phyloP scores from a whole-genome alignment of 2,113 vertebrate genomes.

The Synchiropus splendidus region DNA sequence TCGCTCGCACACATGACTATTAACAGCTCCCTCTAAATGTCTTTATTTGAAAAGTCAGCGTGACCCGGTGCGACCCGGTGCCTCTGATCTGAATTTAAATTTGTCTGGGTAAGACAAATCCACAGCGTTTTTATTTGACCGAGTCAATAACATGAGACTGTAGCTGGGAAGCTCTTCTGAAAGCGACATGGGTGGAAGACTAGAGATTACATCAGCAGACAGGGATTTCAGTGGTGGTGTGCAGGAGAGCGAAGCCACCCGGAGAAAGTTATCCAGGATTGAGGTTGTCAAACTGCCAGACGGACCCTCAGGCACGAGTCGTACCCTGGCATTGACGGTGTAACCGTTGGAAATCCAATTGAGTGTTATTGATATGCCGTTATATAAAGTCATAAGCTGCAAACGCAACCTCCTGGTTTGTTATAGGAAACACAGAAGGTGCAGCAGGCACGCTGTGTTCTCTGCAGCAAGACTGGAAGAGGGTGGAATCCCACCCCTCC shows the following conservation, averaged over 20 bases:
- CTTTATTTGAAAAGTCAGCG: slow-evolving; percentile 44
- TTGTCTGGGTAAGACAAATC: slow-evolving; percentile 17
- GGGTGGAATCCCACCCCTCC: slow-evolving; percentile 23
- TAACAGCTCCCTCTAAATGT: slow-evolving; percentile 22
- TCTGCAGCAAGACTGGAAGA: slow-evolving; percentile 22
- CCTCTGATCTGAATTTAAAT: slow-evolving; percentile 19
- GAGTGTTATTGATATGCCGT: slow-evolving; percentile 32
- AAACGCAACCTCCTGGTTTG: slow-evolving; percentile 13
- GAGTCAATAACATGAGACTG: slow-evolving; percentile 19
- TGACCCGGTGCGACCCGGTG: slow-evolving; percentile 17
- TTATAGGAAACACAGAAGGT: slow-evolving; percentile 44
- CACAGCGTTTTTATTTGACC: slow-evolving; percentile 12
- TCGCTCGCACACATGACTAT: no score
- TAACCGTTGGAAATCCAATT: slow-evolving; percentile 29
- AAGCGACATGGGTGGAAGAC: slow-evolving; percentile 46
- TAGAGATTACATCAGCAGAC: slow-evolving; percentile 53
- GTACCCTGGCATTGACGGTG: slow-evolving; percentile 17
- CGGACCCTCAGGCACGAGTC: slow-evolving; percentile 30
- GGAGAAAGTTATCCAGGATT: slow-evolving; percentile 59
- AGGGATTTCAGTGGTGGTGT: slow-evolving; percentile 37
- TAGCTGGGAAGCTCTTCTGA: slow-evolving; percentile 40
- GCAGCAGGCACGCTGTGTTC: slow-evolving; percentile 44
- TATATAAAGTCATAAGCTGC: slow-evolving; percentile 21
- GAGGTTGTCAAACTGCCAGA: slow-evolving; percentile 31
- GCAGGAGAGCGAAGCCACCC: no score